Evolutionary conservation across 2,797 vertebrate genomes (phyloP), one percentile per base, ranked within the genome.

Genomic region (Strix occidentalis): DNA sequence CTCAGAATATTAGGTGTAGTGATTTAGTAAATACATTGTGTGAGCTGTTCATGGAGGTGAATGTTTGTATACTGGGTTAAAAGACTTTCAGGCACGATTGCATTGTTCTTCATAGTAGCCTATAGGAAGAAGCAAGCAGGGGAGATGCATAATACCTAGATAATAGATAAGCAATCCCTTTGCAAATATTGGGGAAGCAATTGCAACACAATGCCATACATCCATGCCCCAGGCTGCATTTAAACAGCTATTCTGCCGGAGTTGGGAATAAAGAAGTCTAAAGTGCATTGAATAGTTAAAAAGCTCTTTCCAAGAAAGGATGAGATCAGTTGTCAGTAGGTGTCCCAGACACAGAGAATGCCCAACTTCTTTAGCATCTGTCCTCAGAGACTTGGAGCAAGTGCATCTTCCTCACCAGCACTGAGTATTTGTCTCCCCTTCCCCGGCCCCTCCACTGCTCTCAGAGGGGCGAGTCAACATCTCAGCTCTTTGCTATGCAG

Each of bases 181-280:
- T 89, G 75, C 90, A 96, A 93, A 93, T 94, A 93, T 61, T 53
- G 81, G 68, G 79, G 81, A 90, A 70, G 46, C 78, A 89, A 48
- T 92, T 94, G 60, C 74, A 91, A 84, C 74, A 93, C 90, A 89
- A 74, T 94, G 70, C 58, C 26, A 57, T 90, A 77, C 48, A 84
- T 82, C 60, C n/a, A 45, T 64, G 45, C 86, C 84, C 13, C 75
- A 61, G 90, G 84, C 93, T 93, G 70, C 45, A 23, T 82, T 64
- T 64, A 84, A 89, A 57, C 60, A 75, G 56, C 69, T 75, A 11
- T 84, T 91, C 72, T 86, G 65, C 64, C 45, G 16, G 54, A 72
- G 45, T 17, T 10, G 5, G 39, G 53, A 89, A 74, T 94, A 79
- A 95, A 94, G 88, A 79, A 41, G 19, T 81, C 94, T 90, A 31